These are phyloP conservation scores for Hippocampus abdominalis DNA, from an alignment of 2,113 vertebrate species.

Conservation along the genomic window DNA sequence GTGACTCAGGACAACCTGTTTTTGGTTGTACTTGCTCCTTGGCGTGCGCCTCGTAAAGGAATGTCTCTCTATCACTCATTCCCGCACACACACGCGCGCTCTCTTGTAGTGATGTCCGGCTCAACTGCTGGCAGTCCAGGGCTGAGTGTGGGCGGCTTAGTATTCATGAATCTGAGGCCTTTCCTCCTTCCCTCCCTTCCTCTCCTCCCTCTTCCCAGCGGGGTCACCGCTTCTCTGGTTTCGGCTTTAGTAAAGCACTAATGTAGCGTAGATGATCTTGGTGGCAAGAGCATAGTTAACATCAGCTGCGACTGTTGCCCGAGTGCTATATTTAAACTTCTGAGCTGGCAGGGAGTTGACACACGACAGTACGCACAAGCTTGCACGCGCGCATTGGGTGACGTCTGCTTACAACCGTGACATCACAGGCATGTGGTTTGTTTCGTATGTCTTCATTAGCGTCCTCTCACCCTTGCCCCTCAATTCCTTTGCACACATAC, in stretches of 20 bases:
- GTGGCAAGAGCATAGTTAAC: constrained; percentile 52
- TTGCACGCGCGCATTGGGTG: constrained; percentile 39
- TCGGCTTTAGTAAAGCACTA: constrained; percentile 40
- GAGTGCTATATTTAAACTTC: constrained; percentile 62
- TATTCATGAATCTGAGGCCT: constrained; percentile 64
- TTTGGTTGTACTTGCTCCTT: constrained; percentile 46
- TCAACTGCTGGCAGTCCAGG: constrained; percentile 55
- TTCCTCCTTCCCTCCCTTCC: constrained; percentile 33
- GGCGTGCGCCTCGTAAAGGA: constrained; percentile 60
- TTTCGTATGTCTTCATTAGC: constrained; percentile 6
- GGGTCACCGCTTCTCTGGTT: constrained; percentile 50
- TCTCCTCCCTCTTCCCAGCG: constrained; percentile 18
- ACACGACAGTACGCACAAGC: constrained; percentile 14
- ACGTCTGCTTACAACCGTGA: constrained; percentile 39
- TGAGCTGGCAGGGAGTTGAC: constrained; percentile 45
- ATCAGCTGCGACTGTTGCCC: constrained; percentile 54
- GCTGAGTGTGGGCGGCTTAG: constrained; percentile 66
- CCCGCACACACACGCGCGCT: constrained; percentile 29
- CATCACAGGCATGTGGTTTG: constrained; percentile 42
- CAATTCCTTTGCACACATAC: neutral
- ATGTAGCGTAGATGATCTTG: constrained; percentile 38
- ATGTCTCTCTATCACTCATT: constrained; percentile 37
- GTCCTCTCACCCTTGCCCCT: constrained; percentile 20
- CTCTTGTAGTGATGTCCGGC: constrained; percentile 48
- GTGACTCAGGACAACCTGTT: constrained; percentile 58